Percentiles rank a stretch among this genome's conserved stretches.
Evolutionary conservation across 2,113 vertebrate genomes (phyloP).

Genomic region (Sialia sialis): DNA sequence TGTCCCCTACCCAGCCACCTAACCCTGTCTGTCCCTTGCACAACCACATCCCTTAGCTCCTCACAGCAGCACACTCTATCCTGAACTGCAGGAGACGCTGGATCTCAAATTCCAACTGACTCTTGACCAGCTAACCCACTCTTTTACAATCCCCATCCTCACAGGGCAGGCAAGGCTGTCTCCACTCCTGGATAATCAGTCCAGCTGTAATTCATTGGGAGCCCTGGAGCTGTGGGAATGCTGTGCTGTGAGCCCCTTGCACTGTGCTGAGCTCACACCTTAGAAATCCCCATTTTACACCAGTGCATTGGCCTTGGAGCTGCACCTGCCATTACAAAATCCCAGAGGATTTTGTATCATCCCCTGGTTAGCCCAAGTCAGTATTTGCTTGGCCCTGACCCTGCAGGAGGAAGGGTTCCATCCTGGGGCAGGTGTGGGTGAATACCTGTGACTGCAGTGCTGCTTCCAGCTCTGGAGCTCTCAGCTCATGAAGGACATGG

Average conservation of each 20-base stretch:
- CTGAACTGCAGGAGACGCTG: too few relatives aligned
- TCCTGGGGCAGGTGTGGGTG: background rate
- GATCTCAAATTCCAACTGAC: too few relatives aligned
- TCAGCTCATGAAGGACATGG: background rate
- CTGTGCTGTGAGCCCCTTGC: rapidly evolving
- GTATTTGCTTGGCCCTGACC: background rate
- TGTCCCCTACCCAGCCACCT: too few relatives aligned
- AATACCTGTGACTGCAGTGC: background rate
- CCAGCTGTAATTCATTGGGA: background rate
- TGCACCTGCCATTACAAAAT: background rate
- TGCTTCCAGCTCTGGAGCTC: background rate
- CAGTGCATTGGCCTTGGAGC: rapidly evolving
- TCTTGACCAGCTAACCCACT: too few relatives aligned
- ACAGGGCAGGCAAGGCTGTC: too few relatives aligned
- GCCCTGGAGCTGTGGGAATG: too few relatives aligned
- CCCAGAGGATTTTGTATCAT: background rate
- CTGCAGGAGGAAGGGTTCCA: background rate
- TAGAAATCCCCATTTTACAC: background rate
- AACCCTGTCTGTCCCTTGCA: too few relatives aligned
- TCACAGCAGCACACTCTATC: too few relatives aligned
- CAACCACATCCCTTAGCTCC: too few relatives aligned
- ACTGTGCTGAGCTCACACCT: rapidly evolving
- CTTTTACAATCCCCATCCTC: too few relatives aligned
- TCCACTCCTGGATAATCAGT: too few relatives aligned
- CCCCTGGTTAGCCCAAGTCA: background rate